Evolutionary conservation across 2,888 invertebrate species (phyloP).

Genomic region (Lampropteryx suffumata): DNA sequence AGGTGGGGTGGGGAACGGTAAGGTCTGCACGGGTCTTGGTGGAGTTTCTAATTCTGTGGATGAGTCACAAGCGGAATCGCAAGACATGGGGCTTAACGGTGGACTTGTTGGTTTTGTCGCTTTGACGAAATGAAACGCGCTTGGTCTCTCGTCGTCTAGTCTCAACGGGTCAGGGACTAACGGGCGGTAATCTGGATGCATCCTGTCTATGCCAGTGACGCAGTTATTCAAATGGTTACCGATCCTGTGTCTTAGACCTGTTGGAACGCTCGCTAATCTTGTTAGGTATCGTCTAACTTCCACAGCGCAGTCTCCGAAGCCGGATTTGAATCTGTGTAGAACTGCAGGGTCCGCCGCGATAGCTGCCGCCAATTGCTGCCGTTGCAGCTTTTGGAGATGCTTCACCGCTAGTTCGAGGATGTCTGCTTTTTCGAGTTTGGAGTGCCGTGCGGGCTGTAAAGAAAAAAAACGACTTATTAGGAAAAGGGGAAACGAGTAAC

Average conservation of each 20-base stretch:
- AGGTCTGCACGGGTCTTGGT: constrained; percentile 69
- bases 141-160: constrained; percentile 70
- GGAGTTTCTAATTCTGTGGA: constrained; percentile 80
- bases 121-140: constrained; percentile 72
- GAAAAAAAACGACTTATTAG: constrained; percentile 33
- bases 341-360: constrained; percentile 93
- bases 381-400: constrained; percentile 94
- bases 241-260: constrained; percentile 84
- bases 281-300: constrained; percentile 90
- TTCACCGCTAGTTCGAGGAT: constrained; percentile 97
- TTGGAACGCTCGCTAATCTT: constrained; percentile 84
- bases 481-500: too few relatives aligned
- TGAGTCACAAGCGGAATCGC: constrained; percentile 86
- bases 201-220: constrained; percentile 80
- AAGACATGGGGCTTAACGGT: constrained; percentile 87
- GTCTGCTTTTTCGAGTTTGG: constrained; percentile 97
- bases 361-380: constrained; percentile 92
- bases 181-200: constrained; percentile 77
- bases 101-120: constrained; percentile 83
- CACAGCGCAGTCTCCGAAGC: constrained; percentile 94
- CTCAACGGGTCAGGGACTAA: constrained; percentile 79
- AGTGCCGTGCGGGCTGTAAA: constrained; percentile 94
- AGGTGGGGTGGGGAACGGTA: constrained; percentile 83
- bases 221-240: constrained; percentile 86
- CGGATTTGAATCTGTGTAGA: constrained; percentile 92